Conservation (phyloP, 23 tunicate genomes). For the Clavelina lepadiformis region DNA sequence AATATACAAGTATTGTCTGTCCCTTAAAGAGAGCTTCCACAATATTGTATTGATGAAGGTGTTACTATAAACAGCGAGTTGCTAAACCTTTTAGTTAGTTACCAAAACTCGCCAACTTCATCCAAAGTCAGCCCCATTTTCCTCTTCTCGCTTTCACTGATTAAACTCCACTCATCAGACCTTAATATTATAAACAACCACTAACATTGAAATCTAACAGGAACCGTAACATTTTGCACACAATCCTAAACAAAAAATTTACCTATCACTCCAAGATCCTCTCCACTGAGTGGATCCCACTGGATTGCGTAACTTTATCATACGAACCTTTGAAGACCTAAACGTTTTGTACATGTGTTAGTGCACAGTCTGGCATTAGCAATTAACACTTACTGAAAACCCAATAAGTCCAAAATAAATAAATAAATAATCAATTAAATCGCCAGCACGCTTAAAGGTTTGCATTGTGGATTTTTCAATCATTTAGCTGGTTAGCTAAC, state of each 20-base stretch:
- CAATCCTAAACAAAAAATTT: neutral
- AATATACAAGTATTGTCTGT: too few relatives aligned
- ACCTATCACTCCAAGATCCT: constrained; percentile 64
- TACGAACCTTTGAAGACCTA: constrained; percentile 6
- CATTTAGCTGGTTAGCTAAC: too few relatives aligned
- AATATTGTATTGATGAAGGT: too few relatives aligned
- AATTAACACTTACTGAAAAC: neutral
- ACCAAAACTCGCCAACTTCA: constrained; percentile 72
- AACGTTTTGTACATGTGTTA: too few relatives aligned
- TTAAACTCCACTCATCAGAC: constrained; percentile 19
- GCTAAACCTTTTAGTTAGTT: too few relatives aligned
- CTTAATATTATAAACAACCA: constrained; percentile 1
- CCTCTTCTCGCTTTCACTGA: constrained; percentile 16
- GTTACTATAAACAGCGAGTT: too few relatives aligned
- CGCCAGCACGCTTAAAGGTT: too few relatives aligned
- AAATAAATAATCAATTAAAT: neutral
- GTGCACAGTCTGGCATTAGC: neutral
- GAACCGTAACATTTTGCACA: neutral
- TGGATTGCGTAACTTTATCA: constrained; percentile 66
- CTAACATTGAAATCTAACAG: neutral
- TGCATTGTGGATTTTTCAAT: too few relatives aligned
- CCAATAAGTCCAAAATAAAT: neutral
- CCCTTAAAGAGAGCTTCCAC: too few relatives aligned
- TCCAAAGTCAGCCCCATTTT: constrained; percentile 12
- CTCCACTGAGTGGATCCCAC: constrained; percentile 62